Percentiles rank a stretch among this genome's conserved stretches.
phyloP scores from a whole-genome alignment of 2,888 invertebrate species.

The Zhuqinia jingwanae region DNA sequence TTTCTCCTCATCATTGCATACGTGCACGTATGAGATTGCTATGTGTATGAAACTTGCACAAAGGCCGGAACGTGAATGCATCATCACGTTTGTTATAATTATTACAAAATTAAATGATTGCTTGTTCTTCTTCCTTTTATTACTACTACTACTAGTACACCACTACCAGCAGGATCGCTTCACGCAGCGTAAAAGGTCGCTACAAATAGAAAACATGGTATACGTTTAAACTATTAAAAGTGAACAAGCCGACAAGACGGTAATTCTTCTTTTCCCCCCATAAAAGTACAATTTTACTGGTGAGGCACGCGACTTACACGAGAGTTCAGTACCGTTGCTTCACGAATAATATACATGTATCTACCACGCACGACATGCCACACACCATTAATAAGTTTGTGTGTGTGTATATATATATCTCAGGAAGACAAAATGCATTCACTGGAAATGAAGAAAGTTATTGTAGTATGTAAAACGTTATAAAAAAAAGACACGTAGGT shows the following conservation, averaged over 20 bases:
- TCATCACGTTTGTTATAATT: constrained; percentile 51
- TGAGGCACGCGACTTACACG: constrained; percentile 45
- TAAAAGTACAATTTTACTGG: neutral
- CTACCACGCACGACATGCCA: neutral
- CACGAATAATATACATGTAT: constrained; percentile 6
- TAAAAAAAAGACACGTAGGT: neutral
- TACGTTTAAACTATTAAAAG: constrained; percentile 11
- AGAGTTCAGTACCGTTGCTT: neutral
- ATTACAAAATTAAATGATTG: constrained; percentile 45
- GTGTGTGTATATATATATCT: neutral
- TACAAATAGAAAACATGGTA: neutral
- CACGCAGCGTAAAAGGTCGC: neutral
- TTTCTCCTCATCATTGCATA: neutral
- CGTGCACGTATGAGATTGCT: neutral
- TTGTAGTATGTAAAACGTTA: constrained; percentile 29
- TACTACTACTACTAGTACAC: too few relatives aligned
- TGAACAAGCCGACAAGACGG: neutral
- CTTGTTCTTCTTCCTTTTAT: neutral
- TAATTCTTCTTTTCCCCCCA: neutral
- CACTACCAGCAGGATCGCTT: too few relatives aligned
- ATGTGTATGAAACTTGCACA: neutral
- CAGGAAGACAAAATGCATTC: neutral
- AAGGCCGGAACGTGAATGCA: constrained; percentile 18
- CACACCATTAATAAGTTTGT: neutral
- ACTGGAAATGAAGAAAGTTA: constrained; percentile 20